Evolutionary conservation across 2,113 vertebrate species (phyloP), one percentile per base, ranked within the genome.

Genomic region (Mormyrus iriodes): DNA sequence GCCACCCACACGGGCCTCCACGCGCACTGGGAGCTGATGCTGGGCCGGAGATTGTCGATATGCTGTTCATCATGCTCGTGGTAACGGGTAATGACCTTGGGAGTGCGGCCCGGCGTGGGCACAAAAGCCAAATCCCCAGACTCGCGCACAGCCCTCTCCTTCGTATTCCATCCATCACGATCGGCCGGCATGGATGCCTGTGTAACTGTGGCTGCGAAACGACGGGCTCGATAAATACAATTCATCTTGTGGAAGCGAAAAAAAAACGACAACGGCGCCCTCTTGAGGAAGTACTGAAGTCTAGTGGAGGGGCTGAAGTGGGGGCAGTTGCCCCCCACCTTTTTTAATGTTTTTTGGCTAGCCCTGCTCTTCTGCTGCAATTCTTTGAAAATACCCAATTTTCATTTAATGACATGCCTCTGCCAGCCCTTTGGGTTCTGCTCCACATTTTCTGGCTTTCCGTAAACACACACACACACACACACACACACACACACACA

Each of bases 191-290:
- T 91, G 89, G 48, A 21, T 91, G 91, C 92, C 90, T 69, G 91
- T 90, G 93, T 89, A 90, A 5, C 90, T 91, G 91, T 91, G 92
- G 92, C 91, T 88, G 89, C 92, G 91, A 91, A 90, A 91, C 93
- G 93, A 92, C 94, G 93, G 91, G 53, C 91, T 91, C 88, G 87
- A 92, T 92, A 92, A 94, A 93, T 52, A 73, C 91, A 92, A 92
- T 91, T 89, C 88, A 89, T 93, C 89, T 90, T 91, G 93, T 92
- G 92, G 90, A 89, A 87, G 76, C 91, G 92, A 89, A 94, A 42
- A 42, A 19, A 39, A 79, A 79, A 90, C 91, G 93, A 93, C 93
- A 93, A 88, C 88, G 88, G 53, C 48, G 88, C 87, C 88, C 89
- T 61, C 86, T 90, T 89, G 73, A 90, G 61, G 49, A 89, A 90